These are phyloP conservation scores for Galerucella calmariensis DNA, from an alignment of 2,888 invertebrate genomes.

Conservation along the genomic window DNA sequence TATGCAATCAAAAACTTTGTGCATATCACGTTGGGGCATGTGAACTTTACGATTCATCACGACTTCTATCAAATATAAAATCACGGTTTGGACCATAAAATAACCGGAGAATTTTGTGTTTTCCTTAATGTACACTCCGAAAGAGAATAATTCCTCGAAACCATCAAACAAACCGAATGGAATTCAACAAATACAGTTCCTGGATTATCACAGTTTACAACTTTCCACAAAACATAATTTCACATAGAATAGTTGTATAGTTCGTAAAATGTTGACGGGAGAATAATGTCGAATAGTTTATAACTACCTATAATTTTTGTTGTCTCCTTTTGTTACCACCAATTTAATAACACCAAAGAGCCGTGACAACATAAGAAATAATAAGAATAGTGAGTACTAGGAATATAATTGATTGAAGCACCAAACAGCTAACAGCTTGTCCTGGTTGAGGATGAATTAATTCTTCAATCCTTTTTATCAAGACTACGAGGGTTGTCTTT, in stretches of 20 bases:
- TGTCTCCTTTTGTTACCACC: not conserved
- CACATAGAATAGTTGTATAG: not conserved
- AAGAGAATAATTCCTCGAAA: slow-evolving; percentile 4
- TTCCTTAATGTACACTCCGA: not conserved
- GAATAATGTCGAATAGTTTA: slow-evolving; percentile 1
- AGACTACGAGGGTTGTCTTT: too few relatives aligned
- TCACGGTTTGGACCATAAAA: not conserved
- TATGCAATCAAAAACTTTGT: too few relatives aligned
- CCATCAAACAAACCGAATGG: slow-evolving; percentile 18
- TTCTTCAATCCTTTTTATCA: too few relatives aligned
- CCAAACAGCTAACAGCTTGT: too few relatives aligned
- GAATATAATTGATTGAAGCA: too few relatives aligned
- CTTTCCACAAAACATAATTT: slow-evolving; percentile 23
- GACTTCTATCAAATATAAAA: not conserved
- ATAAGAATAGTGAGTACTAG: not conserved
- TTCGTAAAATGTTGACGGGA: not conserved
- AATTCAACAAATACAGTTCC: slow-evolving; percentile 18
- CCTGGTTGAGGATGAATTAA: too few relatives aligned
- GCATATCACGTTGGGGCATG: too few relatives aligned
- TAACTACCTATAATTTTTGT: not conserved
- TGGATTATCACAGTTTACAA: slow-evolving; percentile 9
- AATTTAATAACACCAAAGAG: not conserved
- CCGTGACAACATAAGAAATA: not conserved
- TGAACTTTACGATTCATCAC: too few relatives aligned
- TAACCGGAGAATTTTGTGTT: not conserved